These are phyloP conservation scores for Drosophila yooni DNA, from an alignment of 2,888 invertebrate species.

Conservation along the genomic window DNA sequence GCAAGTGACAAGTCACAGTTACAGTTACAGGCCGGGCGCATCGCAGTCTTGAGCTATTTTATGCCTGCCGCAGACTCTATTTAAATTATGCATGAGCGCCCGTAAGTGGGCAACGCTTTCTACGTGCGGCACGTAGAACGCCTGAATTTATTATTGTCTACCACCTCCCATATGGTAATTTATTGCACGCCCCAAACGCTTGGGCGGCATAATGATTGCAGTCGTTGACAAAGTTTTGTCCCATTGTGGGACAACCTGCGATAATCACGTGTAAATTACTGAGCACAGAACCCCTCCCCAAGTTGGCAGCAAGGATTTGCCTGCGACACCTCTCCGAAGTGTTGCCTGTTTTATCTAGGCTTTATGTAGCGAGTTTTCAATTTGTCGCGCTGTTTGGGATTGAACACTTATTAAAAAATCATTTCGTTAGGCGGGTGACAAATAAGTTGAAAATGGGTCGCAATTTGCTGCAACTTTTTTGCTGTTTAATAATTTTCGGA, in stretches of 20 bases:
- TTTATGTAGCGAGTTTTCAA: slow-evolving; percentile 47
- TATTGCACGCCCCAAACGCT: slow-evolving; percentile 14
- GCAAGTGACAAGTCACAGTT: slow-evolving; percentile 12
- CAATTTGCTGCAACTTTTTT: slow-evolving; percentile 11
- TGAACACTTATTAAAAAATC: slow-evolving; percentile 51
- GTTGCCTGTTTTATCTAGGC: slow-evolving; percentile 7
- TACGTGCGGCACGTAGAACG: slow-evolving; percentile 59
- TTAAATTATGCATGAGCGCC: slow-evolving; percentile 60
- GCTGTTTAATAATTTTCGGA: slow-evolving; percentile 29
- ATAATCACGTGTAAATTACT: slow-evolving; percentile 73
- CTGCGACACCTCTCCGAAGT: neutral
- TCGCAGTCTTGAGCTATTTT: neutral
- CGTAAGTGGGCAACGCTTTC: slow-evolving; percentile 61
- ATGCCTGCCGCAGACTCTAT: slow-evolving; percentile 21
- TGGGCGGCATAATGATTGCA: slow-evolving; percentile 59
- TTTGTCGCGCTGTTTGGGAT: slow-evolving; percentile 40
- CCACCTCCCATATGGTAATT: slow-evolving; percentile 50
- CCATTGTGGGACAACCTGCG: slow-evolving; percentile 51
- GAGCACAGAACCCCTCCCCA: slow-evolving; percentile 16
- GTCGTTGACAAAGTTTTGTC: slow-evolving; percentile 58
- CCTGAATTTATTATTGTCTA: slow-evolving; percentile 70
- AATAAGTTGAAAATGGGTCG: slow-evolving; percentile 27
- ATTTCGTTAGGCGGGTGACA: slow-evolving; percentile 35
- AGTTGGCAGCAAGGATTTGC: slow-evolving; percentile 15
- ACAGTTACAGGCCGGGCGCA: neutral